phyloP scores from a whole-genome alignment of 2,888 invertebrate species.

The Drosophila phalerata region DNA sequence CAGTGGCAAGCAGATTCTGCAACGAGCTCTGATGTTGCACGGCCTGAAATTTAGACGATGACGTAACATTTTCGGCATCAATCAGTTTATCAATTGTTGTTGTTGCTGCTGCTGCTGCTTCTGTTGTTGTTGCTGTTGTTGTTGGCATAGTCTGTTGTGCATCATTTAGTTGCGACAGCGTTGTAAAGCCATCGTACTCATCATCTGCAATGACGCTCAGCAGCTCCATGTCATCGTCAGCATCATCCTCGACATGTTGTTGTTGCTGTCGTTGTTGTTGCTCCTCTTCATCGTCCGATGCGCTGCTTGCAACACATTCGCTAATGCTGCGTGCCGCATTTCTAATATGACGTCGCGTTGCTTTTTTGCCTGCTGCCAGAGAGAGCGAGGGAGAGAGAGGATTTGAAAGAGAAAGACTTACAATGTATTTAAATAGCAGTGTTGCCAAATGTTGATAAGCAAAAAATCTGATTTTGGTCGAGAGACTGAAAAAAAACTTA shows the following conservation, averaged over 20 bases:
- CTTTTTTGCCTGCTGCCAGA: conserved; percentile 49
- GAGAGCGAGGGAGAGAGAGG: conserved; percentile 3
- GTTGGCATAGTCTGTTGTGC: conserved; percentile 76
- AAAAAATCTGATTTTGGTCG: background rate
- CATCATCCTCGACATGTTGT: conserved; percentile 37
- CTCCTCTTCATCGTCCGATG: conserved; percentile 52
- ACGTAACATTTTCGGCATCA: conserved; percentile 48
- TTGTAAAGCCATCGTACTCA: conserved; percentile 83
- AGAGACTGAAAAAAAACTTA: background rate
- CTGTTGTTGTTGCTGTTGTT: conserved; percentile 63
- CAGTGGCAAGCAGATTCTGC: conserved; percentile 76
- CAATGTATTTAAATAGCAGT: conserved; percentile 60
- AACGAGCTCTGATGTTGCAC: conserved; percentile 67
- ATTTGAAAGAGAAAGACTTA: conserved; percentile 40
- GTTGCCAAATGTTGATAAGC: background rate
- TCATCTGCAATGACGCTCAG: conserved; percentile 69
- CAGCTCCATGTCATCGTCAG: conserved; percentile 70
- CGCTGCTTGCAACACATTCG: conserved; percentile 76
- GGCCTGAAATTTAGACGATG: conserved; percentile 54
- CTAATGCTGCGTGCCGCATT: conserved; percentile 82
- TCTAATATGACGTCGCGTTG: conserved; percentile 65
- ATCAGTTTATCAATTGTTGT: conserved; percentile 57
- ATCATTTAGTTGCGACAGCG: conserved; percentile 84
- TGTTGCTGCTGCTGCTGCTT: conserved; percentile 49
- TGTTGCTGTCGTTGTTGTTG: conserved; percentile 17